Conservation (phyloP, 2,888 invertebrate species). For the Alsophila aescularia region DNA sequence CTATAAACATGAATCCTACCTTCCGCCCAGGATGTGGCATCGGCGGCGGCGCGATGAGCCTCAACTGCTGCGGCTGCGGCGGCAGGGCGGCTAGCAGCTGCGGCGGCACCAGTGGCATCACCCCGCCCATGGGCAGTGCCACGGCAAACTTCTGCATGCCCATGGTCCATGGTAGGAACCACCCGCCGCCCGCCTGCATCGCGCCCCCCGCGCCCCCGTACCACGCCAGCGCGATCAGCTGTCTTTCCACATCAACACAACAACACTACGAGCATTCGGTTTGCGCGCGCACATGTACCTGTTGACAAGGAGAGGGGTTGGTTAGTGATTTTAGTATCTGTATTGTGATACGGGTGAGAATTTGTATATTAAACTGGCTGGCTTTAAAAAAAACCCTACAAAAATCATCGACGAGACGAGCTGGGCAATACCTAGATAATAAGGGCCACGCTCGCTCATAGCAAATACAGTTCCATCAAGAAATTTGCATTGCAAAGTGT, state of each 20-base stretch:
- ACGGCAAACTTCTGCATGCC: slow-evolving; percentile 80
- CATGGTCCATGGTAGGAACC: slow-evolving; percentile 80
- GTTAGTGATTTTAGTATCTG: background rate
- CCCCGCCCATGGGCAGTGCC: slow-evolving; percentile 78
- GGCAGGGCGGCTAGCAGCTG: slow-evolving; percentile 70
- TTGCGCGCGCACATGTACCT: slow-evolving; percentile 70
- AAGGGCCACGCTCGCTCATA: too few species aligned
- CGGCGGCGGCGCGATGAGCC: slow-evolving; percentile 75
- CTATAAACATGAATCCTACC: slow-evolving; percentile 50
- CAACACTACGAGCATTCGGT: slow-evolving; percentile 49
- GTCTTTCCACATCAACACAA: slow-evolving; percentile 65
- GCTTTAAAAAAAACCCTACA: too few species aligned
- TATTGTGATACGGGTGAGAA: too few species aligned
- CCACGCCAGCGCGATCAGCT: slow-evolving; percentile 81
- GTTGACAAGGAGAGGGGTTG: slow-evolving; percentile 52
- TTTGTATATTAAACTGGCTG: too few species aligned
- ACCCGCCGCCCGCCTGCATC: slow-evolving; percentile 79
- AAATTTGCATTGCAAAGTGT: too few species aligned
- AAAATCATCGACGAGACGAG: too few species aligned
- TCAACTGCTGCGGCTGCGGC: slow-evolving; percentile 66
- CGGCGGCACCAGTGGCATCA: slow-evolving; percentile 74
- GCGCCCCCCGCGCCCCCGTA: slow-evolving; percentile 80
- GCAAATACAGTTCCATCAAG: too few species aligned
- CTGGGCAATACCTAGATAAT: too few species aligned
- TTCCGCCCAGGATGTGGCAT: slow-evolving; percentile 70